Conservation (phyloP, 2,797 vertebrate species). For the Sitta carolinensis region DNA sequence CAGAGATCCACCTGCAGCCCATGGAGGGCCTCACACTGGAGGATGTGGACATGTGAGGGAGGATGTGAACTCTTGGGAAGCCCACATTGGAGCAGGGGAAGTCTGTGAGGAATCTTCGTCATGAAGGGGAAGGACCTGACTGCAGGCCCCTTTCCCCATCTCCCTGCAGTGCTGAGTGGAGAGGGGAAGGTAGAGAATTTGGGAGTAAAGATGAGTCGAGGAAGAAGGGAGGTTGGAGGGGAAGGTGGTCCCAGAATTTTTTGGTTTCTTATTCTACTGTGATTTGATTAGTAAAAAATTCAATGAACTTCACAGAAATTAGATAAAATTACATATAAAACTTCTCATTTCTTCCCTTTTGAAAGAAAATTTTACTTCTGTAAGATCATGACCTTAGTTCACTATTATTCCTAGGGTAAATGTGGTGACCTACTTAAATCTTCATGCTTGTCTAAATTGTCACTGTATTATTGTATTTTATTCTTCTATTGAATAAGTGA, state of each 20-base stretch:
- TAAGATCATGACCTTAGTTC: not conserved
- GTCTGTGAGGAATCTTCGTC: not conserved
- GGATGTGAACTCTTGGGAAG: not conserved
- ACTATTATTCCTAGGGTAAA: not conserved
- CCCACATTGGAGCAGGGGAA: too few species aligned
- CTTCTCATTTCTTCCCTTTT: not conserved
- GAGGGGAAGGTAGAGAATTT: not conserved
- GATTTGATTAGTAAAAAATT: not conserved
- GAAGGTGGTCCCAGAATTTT: not conserved
- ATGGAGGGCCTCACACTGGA: not conserved
- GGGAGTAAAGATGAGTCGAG: not conserved
- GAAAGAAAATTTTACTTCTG: not conserved
- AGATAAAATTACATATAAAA: not conserved
- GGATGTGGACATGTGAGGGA: accelerated
- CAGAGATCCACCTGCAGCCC: not conserved
- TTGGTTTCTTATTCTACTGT: not conserved
- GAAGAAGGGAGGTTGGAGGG: not conserved
- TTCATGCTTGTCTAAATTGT: not conserved
- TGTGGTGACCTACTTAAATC: not conserved
- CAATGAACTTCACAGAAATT: not conserved
- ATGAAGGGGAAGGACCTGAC: not conserved
- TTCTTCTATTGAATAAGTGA: not conserved
- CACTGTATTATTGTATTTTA: not conserved
- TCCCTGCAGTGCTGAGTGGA: too few species aligned
- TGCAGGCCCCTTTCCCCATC: not conserved